Conservation (phyloP, 2,113 vertebrate species). For the Paramormyrops kingsleyae region DNA sequence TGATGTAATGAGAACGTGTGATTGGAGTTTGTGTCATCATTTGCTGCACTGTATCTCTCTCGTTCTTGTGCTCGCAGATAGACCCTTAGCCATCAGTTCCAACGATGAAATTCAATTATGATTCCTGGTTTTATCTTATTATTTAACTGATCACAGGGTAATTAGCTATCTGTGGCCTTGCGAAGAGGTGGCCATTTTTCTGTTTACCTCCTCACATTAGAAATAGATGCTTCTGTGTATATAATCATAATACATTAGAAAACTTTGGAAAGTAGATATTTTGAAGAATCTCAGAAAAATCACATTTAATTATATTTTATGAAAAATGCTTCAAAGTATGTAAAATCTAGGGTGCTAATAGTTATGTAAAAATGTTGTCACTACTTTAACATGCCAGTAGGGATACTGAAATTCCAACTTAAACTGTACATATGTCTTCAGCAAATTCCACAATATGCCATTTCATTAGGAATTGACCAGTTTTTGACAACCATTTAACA, state of each 20-base stretch:
- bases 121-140: not conserved
- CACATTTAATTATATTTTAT: not conserved
- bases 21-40: not conserved
- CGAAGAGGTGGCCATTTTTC: not conserved
- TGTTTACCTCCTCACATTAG: not conserved
- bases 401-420: not conserved
- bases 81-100: not conserved
- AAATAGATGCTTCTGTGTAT: not conserved
- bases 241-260: not conserved
- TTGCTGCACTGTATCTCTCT: not conserved
- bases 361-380: not conserved
- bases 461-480: not conserved
- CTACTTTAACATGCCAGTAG: not conserved
- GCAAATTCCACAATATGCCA: not conserved
- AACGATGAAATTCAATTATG: not conserved
- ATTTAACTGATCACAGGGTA: not conserved
- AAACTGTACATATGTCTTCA: not conserved
- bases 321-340: not conserved
- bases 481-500: not conserved
- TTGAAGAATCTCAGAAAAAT: not conserved
- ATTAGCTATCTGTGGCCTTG: not conserved
- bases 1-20: not conserved
- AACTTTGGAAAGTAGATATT: not conserved
- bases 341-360: not conserved
- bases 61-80: not conserved